Base-by-base conservation (phyloP, 1,140 invertebrate species). In the Bilobella aurantiaca region DNA sequence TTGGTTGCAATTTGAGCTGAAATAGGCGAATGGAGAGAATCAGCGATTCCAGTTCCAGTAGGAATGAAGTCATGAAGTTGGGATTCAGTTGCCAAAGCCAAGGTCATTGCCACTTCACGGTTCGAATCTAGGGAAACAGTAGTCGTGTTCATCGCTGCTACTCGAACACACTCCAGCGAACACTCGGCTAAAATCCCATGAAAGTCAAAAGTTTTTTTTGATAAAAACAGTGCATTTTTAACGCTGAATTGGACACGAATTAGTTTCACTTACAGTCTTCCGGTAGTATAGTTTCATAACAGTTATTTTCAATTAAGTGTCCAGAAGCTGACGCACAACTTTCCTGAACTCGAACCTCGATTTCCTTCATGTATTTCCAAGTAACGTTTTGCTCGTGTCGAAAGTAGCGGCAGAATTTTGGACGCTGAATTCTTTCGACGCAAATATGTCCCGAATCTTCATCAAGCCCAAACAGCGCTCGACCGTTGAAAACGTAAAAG, bases 181-280 rank as follows among this genome's bases (percentile, higher is more conserved):
- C 65, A 67, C 23, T 67, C 65, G 1, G 65, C 65, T 67, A 34
- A 32, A 66, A 67, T 14, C 2, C 28, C 29, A 29, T 25, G 23
- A 30, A 30, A 23, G 23, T 25, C 34, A 62, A 5, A 31, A 16
- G 12, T 25, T 49, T 3, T 14, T 28, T 21, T 1, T 16, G 18
- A 30, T 23, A 18, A 18, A 42, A 42, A 42, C 34, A 12, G 8
- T 42, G 8, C 8, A 42, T 18, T 42, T 42, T 42, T 12, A 8
- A 12, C 34, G 8, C 18, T 42, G 8, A 12, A 42, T 42, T 42
- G 8, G 8, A 12, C 8, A 18, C 8, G 18, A 18, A 42, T 12
- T 42, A 18, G 34, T 28, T n/a, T 5, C 18, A 46, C 58, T 34
- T 53, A 64, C 58, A 64, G 23, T 42, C 21, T 8, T 58, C 63